Base-by-base conservation (phyloP, 2,113 vertebrate species). In the Gasterosteus nipponicus region DNA sequence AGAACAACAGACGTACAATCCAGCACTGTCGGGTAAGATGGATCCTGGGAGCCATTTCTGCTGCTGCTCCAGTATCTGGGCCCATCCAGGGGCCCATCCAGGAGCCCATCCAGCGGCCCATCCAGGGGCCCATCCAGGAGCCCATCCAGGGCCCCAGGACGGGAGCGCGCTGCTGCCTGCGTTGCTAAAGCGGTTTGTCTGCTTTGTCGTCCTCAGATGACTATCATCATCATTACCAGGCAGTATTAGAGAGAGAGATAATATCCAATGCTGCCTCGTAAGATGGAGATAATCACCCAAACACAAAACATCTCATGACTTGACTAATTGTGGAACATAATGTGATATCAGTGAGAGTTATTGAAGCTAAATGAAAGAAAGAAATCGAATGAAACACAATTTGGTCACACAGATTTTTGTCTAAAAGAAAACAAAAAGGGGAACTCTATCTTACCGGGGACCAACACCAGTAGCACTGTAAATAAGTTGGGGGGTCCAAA, bases 181-280 rank as follows among this genome's bases (percentile, higher is more conserved):
- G 5, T 16, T 42, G 72, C 60, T 66, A 54, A 42, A 74, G 59
- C 4, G 18, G 33, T 77, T 73, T 53, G 53, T 67, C 62, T 56
- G 72, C 22, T 46, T 77, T 49, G 87, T 26, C 59, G 91, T 71
- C 29, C 3, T 82, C 18, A 91, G 97, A 93, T 93, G 94, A 87
- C 94, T 93, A 92, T 95, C 85, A 97, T 97, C 98, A 99, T 99
- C 98, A 98, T 99, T 99, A 99, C 98, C 98, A 99, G 98, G 98
- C 98, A 99, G 98, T 99, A 99, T 99, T 99, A 99, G 98, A 99
- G 91, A 95, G 64, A 93, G 85, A 89, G 90, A 94, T 90, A 93
- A 93, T 94, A 96, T 99, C 98, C 97, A 99, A 99, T 98, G 97
- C 97, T 99, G 97, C 98, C 98, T 97, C 95, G 98, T 99, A 99